A percentile compares a stretch with the other conserved stretches of the same genome.
These are phyloP conservation scores for Sycophaga agraensis DNA, from an alignment of 1,140 invertebrate species.

Conservation along the genomic window DNA sequence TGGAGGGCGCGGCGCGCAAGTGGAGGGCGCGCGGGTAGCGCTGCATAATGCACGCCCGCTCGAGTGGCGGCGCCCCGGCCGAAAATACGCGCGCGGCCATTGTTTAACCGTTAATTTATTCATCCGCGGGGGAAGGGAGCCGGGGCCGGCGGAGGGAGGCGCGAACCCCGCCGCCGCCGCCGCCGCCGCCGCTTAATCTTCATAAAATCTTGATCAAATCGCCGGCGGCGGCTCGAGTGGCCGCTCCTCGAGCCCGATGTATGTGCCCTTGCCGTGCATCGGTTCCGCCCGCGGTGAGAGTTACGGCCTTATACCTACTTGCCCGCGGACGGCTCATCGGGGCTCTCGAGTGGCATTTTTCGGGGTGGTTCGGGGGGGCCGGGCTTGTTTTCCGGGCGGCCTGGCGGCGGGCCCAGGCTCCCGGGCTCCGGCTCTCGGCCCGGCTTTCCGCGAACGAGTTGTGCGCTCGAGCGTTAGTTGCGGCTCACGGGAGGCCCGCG, in stretches of 20 bases:
- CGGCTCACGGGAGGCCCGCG: too few relatives aligned
- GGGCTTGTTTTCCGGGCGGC: too few relatives aligned
- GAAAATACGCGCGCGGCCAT: conserved; percentile 31
- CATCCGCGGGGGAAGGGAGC: conserved; percentile 21
- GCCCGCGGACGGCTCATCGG: too few relatives aligned
- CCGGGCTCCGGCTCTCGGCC: too few relatives aligned
- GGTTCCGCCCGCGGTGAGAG: neutral
- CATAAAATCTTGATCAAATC: conserved; percentile 31
- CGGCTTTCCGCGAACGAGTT: too few relatives aligned
- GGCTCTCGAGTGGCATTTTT: neutral
- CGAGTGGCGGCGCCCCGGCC: neutral
- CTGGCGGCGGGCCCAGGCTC: too few relatives aligned
- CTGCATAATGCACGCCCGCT: neutral
- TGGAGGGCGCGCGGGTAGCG: neutral
- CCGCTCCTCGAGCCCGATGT: neutral
- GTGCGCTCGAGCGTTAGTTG: too few relatives aligned
- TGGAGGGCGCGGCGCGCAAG: neutral
- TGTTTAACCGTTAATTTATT: conserved; percentile 35
- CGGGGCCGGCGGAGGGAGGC: neutral
- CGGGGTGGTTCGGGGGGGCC: too few relatives aligned
- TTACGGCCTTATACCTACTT: too few relatives aligned
- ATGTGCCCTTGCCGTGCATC: conserved; percentile 11
- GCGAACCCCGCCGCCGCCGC: conserved; percentile 18
- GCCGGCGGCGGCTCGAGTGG: neutral
- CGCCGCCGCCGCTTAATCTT: conserved; percentile 24